phyloP scores from a whole-genome alignment of 2,888 invertebrate genomes.

The Dione vanillae region DNA sequence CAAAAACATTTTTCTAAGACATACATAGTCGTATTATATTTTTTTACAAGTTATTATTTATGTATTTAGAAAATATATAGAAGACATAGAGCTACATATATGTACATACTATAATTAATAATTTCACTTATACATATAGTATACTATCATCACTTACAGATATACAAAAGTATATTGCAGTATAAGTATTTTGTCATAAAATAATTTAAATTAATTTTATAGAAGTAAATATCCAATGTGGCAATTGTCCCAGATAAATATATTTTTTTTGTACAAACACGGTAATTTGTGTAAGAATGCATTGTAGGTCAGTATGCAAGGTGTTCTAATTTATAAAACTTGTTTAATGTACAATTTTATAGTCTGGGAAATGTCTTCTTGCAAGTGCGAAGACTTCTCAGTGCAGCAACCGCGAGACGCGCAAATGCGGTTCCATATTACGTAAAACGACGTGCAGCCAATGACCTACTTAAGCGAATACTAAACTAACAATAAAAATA shows the following conservation, averaged over 20 bases:
- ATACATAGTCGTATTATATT: no score
- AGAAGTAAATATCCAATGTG: conserved; percentile 17
- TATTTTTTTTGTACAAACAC: conserved; percentile 23
- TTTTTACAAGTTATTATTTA: no score
- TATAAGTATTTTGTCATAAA: background rate
- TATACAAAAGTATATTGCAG: background rate
- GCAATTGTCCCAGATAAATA: conserved; percentile 22
- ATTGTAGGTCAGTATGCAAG: conserved; percentile 34
- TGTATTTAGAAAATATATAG: no score
- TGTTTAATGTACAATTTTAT: conserved; percentile 50
- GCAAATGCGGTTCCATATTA: conserved; percentile 58
- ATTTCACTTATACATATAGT: no score
- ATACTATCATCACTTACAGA: background rate
- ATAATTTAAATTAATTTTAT: conserved; percentile 8
- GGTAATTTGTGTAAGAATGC: conserved; percentile 25
- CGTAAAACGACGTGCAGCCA: conserved; percentile 79
- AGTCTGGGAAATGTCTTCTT: conserved; percentile 51
- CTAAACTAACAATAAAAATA: conserved; percentile 67
- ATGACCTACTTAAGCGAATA: conserved; percentile 74
- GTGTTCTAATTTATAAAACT: conserved; percentile 49
- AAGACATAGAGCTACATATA: no score
- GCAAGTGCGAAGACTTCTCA: conserved; percentile 49
- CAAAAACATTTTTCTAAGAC: no score
- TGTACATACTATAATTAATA: no score
- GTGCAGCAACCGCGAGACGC: conserved; percentile 51